Percentiles rank a stretch among this genome's conserved stretches.
These are phyloP conservation scores for Leptodactylus fallax DNA, from an alignment of 2,797 vertebrate genomes.

Conservation along the genomic window DNA sequence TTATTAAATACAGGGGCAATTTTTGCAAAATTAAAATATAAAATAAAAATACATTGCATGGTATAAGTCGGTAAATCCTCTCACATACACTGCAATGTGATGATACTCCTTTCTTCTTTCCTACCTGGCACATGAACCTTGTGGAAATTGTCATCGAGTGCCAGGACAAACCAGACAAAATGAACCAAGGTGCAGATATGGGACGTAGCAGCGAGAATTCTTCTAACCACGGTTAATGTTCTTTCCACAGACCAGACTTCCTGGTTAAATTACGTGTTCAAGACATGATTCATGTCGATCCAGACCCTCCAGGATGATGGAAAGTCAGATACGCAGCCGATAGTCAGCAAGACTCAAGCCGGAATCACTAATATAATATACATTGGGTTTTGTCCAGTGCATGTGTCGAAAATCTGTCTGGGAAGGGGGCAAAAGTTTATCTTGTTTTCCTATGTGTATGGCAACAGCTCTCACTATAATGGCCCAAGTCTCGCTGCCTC, in stretches of 20 bases:
- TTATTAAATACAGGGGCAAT: too few species aligned
- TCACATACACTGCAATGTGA: neutral
- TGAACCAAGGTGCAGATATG: slow-evolving; percentile 27
- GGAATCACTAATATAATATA: neutral
- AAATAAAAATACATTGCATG: too few species aligned
- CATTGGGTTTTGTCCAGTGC: neutral
- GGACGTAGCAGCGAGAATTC: neutral
- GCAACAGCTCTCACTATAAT: neutral
- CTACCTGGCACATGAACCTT: neutral
- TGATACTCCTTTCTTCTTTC: neutral
- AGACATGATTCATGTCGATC: neutral
- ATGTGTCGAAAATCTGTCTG: neutral
- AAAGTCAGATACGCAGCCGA: neutral
- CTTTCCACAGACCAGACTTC: slow-evolving; percentile 18
- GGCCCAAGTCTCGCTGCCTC: neutral
- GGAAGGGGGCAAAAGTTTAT: neutral
- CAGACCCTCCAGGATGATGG: slow-evolving; percentile 19
- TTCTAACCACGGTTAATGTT: slow-evolving; percentile 14
- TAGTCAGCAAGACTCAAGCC: neutral
- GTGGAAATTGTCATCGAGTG: neutral
- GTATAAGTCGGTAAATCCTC: too few species aligned
- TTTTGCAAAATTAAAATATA: too few species aligned
- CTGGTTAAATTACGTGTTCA: neutral
- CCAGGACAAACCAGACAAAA: slow-evolving; percentile 28
- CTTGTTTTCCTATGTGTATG: neutral